Conservation (phyloP, 1,140 invertebrate genomes). For the Asobara japonica region DNA sequence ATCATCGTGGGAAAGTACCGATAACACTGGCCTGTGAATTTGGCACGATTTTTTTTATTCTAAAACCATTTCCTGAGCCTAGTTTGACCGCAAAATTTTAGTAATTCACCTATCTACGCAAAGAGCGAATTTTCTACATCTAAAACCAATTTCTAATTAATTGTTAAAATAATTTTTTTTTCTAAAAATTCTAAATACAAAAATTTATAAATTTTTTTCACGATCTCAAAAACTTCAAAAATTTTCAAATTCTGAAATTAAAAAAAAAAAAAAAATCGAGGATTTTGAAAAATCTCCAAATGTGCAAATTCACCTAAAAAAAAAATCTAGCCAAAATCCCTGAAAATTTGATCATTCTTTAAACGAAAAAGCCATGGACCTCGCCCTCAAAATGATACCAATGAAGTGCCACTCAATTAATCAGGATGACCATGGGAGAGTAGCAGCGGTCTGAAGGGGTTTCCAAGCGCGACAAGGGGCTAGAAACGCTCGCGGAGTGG, state of each 20-base stretch:
- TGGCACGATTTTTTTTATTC: background rate
- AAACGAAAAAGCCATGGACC: background rate
- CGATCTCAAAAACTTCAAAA: too few species aligned
- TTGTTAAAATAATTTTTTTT: too few species aligned
- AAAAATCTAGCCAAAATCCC: background rate
- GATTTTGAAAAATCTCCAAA: background rate
- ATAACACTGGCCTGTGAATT: constrained; percentile 27
- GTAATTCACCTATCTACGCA: background rate
- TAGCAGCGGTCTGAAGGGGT: background rate
- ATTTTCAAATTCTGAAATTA: too few species aligned
- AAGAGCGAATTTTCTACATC: background rate
- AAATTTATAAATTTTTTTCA: too few species aligned
- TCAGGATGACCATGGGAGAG: constrained; percentile 1
- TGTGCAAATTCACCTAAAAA: background rate
- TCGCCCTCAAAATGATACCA: background rate
- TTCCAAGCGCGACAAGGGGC: background rate
- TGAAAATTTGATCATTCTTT: background rate
- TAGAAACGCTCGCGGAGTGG: too few species aligned
- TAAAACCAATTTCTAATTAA: too few species aligned
- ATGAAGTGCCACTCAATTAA: constrained; percentile 13
- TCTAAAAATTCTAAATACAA: too few species aligned
- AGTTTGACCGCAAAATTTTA: background rate
- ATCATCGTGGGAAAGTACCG: constrained; percentile 32
- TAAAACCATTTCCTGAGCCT: background rate
- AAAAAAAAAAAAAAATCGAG: too few species aligned